Conservation (phyloP, 2,888 invertebrate genomes). For the Nephrotoma flavescens region DNA sequence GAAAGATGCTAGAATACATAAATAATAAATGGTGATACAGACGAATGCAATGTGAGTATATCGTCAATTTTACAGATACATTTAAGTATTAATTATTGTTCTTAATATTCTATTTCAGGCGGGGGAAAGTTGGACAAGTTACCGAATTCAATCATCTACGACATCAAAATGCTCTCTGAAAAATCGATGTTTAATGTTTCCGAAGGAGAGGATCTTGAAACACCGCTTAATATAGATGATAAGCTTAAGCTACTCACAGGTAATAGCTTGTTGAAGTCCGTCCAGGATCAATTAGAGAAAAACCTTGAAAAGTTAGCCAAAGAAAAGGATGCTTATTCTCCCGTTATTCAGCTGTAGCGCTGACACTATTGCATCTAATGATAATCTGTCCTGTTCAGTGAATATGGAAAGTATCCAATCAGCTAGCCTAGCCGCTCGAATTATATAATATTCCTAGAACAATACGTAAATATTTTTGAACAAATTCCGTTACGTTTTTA, state of each 20-base stretch:
- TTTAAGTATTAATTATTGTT: too few relatives aligned
- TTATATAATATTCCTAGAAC: slow-evolving; percentile 32
- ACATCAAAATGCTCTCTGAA: neutral
- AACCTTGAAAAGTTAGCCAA: neutral
- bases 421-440: neutral
- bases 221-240: too few relatives aligned
- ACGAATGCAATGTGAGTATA: too few relatives aligned
- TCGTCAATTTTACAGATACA: too few relatives aligned
- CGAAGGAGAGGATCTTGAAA: too few relatives aligned
- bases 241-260: too few relatives aligned
- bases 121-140: neutral
- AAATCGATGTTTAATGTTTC: neutral
- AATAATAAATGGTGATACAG: too few relatives aligned
- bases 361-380: too few relatives aligned
- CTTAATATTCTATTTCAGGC: neutral
- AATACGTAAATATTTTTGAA: slow-evolving; percentile 44
- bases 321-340: neutral
- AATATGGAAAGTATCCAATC: too few relatives aligned
- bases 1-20: too few relatives aligned
- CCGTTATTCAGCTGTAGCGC: too few relatives aligned
- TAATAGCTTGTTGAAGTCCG: neutral
- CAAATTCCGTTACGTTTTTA: slow-evolving; percentile 50
- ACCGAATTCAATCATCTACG: neutral
- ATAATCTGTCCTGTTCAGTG: too few relatives aligned
- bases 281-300: neutral